Evolutionary conservation across 2,797 vertebrate species (phyloP).

Genomic region (Malacoraja senta): DNA sequence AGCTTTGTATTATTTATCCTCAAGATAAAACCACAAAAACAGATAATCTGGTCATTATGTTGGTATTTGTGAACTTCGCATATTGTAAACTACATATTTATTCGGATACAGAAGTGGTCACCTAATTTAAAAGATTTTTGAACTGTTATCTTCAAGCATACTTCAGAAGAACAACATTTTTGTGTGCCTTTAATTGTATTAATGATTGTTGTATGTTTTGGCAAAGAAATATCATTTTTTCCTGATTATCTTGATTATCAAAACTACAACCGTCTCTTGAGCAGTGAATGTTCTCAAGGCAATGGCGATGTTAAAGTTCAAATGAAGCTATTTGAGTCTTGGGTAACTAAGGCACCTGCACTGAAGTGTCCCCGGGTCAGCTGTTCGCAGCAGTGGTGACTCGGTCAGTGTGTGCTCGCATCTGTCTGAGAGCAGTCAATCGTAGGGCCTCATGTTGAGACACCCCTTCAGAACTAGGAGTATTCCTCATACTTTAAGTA

Average conservation of each 20-base stretch:
- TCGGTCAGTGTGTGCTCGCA: neutral
- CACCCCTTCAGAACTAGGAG: neutral
- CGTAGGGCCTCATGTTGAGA: neutral
- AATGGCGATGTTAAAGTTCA: neutral
- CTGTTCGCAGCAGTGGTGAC: neutral
- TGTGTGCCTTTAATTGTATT: neutral
- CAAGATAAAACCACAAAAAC: neutral
- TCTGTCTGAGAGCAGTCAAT: neutral
- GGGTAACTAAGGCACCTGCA: neutral
- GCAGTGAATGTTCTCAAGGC: neutral
- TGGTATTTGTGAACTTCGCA: too few relatives aligned
- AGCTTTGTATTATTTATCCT: neutral
- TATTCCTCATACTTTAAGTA: neutral
- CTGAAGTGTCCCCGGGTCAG: neutral
- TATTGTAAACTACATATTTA: too few relatives aligned
- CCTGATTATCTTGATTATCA: neutral
- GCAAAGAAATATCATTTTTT: neutral
- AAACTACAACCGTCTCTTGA: too few relatives aligned
- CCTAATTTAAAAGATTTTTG: too few relatives aligned
- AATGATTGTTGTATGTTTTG: neutral
- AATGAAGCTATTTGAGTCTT: too few relatives aligned
- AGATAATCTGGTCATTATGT: too few relatives aligned
- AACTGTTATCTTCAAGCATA: too few relatives aligned
- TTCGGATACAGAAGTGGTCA: too few relatives aligned
- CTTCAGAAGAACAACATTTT: neutral